These are phyloP conservation scores for Nansenia antarctica DNA, from an alignment of 2,113 vertebrate species.

Conservation along the genomic window DNA sequence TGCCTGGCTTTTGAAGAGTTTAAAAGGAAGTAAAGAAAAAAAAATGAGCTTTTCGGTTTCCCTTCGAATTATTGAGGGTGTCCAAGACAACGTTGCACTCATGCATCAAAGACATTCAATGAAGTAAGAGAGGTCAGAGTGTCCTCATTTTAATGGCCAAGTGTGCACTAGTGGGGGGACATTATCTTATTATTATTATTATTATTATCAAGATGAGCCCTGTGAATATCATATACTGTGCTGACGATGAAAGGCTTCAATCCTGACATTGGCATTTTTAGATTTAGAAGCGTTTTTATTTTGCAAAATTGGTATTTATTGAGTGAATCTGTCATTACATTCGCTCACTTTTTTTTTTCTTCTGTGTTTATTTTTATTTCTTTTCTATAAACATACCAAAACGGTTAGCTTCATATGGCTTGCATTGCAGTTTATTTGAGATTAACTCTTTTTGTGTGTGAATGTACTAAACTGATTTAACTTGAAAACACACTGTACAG, in stretches of 20 bases:
- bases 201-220: not conserved
- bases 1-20: not conserved
- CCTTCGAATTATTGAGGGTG: not conserved
- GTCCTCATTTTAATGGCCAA: constrained; percentile 3
- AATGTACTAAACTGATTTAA: constrained; percentile 62
- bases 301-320: constrained; percentile 44
- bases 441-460: constrained; percentile 55
- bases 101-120: not conserved
- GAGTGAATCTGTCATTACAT: constrained; percentile 24
- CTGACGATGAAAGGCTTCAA: constrained; percentile 3
- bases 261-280: not conserved
- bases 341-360: constrained; percentile 5
- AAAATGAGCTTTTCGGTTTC: too few species aligned
- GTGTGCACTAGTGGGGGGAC: not conserved
- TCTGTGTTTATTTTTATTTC: constrained; percentile 26
- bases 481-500: constrained; percentile 57
- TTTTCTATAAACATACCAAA: constrained; percentile 47
- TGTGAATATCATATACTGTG: constrained; percentile 26
- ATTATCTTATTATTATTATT: not conserved
- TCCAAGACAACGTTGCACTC: constrained; percentile 1
- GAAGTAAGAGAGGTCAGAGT: not conserved
- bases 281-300: constrained; percentile 6
- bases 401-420: constrained; percentile 38
- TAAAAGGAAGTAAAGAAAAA: too few species aligned
- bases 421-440: constrained; percentile 58